Base-by-base conservation (phyloP, 2,888 invertebrate genomes). In the Thyatira batis region DNA sequence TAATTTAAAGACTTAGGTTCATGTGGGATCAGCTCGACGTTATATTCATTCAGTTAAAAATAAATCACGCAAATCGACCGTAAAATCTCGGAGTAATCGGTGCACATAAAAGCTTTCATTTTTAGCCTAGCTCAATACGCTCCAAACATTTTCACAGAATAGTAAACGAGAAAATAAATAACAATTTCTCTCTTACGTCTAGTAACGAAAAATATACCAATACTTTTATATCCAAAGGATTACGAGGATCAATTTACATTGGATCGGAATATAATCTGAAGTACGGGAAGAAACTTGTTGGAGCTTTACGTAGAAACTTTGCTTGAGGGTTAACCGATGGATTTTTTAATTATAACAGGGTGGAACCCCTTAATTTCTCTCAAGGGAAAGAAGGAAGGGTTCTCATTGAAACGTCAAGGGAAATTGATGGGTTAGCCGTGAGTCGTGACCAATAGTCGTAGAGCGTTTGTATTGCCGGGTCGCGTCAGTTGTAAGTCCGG, bases 351-450 rank as follows among this genome's bases (percentile, higher is more conserved):
- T 89, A 87, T 79, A 76, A 76, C 74, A 66, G 73, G 72, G 71
- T 76, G 62, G 64, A 69, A 72, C 79, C 72, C 80, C 81, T 84
- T 85, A 85, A 86, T 84, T 83, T 81, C 78, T 85, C 80, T 84
- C 61, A 76, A 86, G 86, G 84, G 81, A 84, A 84, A 82, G 85
- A 80, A 84, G 82, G 83, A 81, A 82, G 85, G 85, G 82, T 82
- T 85, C 86, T 87, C 86, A 88, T 87, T 88, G 87, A 87, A 87
- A 87, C 86, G 90, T 90, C 89, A 89, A 79, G 82, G 77, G 73
- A 84, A 89, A 91, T 91, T 90, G 90, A 90, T 90, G 90, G 87
- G 83, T 82, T 80, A 70, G 82, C 84, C 81, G 81, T 81, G 84
- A 82, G 80, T 73, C 84, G 85, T 89, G 89, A 85, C 88, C 89